These are phyloP conservation scores for Plebejus melissa DNA, from an alignment of 2,888 invertebrate genomes.

Conservation along the genomic window DNA sequence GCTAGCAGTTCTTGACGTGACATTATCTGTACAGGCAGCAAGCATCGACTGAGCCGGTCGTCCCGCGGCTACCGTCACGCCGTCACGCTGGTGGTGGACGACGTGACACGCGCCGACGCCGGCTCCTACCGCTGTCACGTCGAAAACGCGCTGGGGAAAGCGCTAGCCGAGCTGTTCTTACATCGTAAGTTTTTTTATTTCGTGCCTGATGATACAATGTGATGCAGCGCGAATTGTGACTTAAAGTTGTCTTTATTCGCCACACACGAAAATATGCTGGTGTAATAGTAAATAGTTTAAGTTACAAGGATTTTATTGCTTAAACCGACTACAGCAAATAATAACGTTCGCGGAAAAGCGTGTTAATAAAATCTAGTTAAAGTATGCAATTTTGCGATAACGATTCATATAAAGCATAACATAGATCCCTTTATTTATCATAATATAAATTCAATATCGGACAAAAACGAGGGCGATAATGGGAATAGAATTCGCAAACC, in stretches of 20 bases:
- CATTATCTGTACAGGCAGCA: constrained; percentile 46
- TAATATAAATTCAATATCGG: not conserved
- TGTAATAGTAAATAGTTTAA: too few relatives aligned
- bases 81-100: constrained; percentile 78
- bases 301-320: too few relatives aligned
- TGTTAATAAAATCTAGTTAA: too few relatives aligned
- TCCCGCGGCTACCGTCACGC: constrained; percentile 79
- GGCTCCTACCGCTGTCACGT: constrained; percentile 83
- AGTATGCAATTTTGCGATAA: too few relatives aligned
- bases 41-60: constrained; percentile 53
- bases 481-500: not conserved
- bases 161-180: constrained; percentile 82
- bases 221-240: too few relatives aligned
- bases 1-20: too few relatives aligned
- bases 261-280: too few relatives aligned
- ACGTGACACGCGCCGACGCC: constrained; percentile 79
- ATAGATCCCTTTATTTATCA: not conserved
- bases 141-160: constrained; percentile 82
- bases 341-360: too few relatives aligned
- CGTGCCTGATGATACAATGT: too few relatives aligned
- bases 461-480: not conserved
- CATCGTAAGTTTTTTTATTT: constrained; percentile 74
- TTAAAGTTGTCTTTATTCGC: too few relatives aligned
- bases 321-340: too few relatives aligned
- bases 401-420: too few relatives aligned